Evolutionary conservation across 2,113 vertebrate species (phyloP).

Genomic region (Chlorodrepanis virens): DNA sequence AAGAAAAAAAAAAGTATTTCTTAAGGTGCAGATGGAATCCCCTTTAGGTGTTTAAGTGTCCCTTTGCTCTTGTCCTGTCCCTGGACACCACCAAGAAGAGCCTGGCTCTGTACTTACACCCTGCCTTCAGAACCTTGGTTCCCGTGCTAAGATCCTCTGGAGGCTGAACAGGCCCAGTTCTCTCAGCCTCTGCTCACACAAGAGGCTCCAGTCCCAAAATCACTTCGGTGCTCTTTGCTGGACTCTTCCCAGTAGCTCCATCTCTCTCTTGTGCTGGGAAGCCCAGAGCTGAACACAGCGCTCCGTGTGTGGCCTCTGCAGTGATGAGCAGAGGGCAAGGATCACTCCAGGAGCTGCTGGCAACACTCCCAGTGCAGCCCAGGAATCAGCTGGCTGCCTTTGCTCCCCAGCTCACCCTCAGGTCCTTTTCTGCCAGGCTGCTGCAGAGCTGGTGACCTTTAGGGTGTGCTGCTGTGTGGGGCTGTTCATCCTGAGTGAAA

Average conservation of each 20-base stretch:
- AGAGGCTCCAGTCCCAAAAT: background rate
- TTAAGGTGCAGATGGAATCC: background rate
- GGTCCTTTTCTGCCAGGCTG: background rate
- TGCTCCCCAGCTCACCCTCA: rapidly evolving
- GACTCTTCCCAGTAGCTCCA: background rate
- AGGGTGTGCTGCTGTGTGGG: rapidly evolving
- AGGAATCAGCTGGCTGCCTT: background rate
- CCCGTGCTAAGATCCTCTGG: background rate
- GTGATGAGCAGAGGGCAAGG: background rate
- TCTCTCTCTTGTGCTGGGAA: background rate
- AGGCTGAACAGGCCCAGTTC: background rate
- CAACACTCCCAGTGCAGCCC: background rate
- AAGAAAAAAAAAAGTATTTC: background rate
- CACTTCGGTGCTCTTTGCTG: background rate
- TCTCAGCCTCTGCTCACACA: background rate
- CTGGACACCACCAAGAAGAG: background rate
- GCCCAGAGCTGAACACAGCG: background rate
- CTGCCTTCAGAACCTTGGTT: background rate
- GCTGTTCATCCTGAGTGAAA: background rate
- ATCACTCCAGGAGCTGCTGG: background rate
- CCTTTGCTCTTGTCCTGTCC: background rate
- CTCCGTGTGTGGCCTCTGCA: background rate
- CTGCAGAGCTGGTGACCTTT: background rate
- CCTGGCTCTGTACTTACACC: background rate
- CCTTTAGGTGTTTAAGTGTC: background rate